Evolutionary conservation across 2,113 vertebrate species (phyloP), one percentile per base, ranked within the genome.

Genomic region (Cheirogaleus medius): DNA sequence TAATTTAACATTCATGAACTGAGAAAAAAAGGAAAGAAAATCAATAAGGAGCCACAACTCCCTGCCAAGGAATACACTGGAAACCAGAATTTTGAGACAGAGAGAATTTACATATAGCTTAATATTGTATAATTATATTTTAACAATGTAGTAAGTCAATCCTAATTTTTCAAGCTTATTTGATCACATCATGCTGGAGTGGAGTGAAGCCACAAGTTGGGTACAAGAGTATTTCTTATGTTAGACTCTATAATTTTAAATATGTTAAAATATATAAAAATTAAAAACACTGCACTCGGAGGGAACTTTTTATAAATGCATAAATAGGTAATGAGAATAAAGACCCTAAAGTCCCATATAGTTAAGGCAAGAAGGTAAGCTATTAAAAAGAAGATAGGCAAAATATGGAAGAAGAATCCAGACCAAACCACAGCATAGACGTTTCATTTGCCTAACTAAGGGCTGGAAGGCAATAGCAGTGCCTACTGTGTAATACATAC

Each of bases 1-100:
- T 95, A 95, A 69, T 95, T 91, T 95, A 97, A 92, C 42, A 84
- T 84, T 94, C 74, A 90, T 17, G 32, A 86, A 76, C 69, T 90
- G 37, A 73, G 93, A 32, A 76, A 13, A 52, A 34, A 27, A 12
- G 37, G 13, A 80, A 95, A 86, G 49, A 84, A 93, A 90, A 97
- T 63, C 25, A 91, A 20, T 64, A 95, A 90, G 39, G 58, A 90
- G 7, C 25, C 34, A 37, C 73, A 91, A 96, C 1, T 96, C 37
- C 44, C 37, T 89, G 29, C 66, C 42, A 96, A 90, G 44, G 13
- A 94, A 78, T 77, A 69, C 42, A 44, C 0, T 87, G 37, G 54
- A 68, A 96, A 86, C 69, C 11, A 20, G 87, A 66, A 90, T 88
- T 91, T 81, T 93, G 77, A 88, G n/a, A 88, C 34, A 86, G 76